Percentiles rank a stretch among this genome's conserved stretches.
These are phyloP conservation scores for Triplophysa tibetana DNA, from an alignment of 2,113 vertebrate genomes.

Conservation along the genomic window DNA sequence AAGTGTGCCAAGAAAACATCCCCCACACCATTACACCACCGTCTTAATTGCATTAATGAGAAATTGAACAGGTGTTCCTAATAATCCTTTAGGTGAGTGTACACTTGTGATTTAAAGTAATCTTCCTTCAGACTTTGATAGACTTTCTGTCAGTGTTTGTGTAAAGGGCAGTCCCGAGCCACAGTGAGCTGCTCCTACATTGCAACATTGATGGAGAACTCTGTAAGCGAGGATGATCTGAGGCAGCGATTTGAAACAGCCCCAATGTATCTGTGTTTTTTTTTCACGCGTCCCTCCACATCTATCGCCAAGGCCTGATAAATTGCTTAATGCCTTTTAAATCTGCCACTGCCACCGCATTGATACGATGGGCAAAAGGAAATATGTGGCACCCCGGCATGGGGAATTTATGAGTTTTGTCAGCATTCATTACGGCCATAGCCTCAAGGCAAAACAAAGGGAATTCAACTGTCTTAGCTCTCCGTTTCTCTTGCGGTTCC, in stretches of 20 bases:
- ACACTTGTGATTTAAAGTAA: neutral
- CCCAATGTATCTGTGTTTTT: constrained; percentile 11
- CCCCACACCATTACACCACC: too few relatives aligned
- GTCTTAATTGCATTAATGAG: too few relatives aligned
- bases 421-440: constrained; percentile 55
- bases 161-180: neutral
- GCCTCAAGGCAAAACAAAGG: constrained; percentile 57
- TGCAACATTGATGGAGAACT: constrained; percentile 23
- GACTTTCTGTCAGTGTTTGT: constrained; percentile 10
- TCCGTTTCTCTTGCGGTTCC: constrained; percentile 49
- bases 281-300: constrained; percentile 30
- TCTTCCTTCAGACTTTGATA: constrained; percentile 15
- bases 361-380: constrained; percentile 49
- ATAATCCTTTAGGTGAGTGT: too few relatives aligned
- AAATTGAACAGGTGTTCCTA: too few relatives aligned
- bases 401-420: constrained; percentile 59
- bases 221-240: constrained; percentile 29
- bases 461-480: constrained; percentile 52
- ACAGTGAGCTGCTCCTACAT: neutral
- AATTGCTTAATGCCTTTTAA: constrained; percentile 49
- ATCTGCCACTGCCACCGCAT: constrained; percentile 32
- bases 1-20: too few relatives aligned
- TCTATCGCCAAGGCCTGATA: constrained; percentile 40
- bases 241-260: constrained; percentile 33
- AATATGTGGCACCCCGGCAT: constrained; percentile 42